These are phyloP conservation scores for Alethe castanea DNA, from an alignment of 2,113 vertebrate genomes.

Conservation along the genomic window DNA sequence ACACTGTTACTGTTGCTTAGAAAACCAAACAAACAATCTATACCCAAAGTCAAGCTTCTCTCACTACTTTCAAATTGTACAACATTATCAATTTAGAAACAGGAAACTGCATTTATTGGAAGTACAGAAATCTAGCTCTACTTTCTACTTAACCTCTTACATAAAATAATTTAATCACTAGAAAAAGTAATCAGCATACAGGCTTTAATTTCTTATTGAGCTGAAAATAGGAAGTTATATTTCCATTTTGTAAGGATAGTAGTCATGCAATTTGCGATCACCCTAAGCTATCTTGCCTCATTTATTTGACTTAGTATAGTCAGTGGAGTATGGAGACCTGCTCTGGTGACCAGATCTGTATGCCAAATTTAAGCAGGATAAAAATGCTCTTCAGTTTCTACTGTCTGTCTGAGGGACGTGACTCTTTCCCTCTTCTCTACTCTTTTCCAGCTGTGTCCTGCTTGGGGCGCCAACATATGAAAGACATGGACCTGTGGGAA, in stretches of 20 bases:
- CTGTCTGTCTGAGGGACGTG: fast-evolving
- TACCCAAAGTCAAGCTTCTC: fast-evolving
- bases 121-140: neutral
- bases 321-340: neutral
- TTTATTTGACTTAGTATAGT: neutral
- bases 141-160: neutral
- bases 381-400: neutral
- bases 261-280: neutral
- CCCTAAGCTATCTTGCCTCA: neutral
- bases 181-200: neutral
- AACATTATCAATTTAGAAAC: neutral
- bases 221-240: neutral
- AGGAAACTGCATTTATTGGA: neutral
- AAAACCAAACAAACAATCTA: fast-evolving
- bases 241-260: neutral
- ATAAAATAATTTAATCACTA: neutral
- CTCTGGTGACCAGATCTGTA: neutral
- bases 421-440: neutral
- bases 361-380: neutral
- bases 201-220: neutral
- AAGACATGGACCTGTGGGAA: neutral
- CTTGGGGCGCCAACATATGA: neutral
- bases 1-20: neutral
- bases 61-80: neutral
- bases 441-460: neutral